phyloP scores from a whole-genome alignment of 2,113 vertebrate species.

The Bos javanicus region DNA sequence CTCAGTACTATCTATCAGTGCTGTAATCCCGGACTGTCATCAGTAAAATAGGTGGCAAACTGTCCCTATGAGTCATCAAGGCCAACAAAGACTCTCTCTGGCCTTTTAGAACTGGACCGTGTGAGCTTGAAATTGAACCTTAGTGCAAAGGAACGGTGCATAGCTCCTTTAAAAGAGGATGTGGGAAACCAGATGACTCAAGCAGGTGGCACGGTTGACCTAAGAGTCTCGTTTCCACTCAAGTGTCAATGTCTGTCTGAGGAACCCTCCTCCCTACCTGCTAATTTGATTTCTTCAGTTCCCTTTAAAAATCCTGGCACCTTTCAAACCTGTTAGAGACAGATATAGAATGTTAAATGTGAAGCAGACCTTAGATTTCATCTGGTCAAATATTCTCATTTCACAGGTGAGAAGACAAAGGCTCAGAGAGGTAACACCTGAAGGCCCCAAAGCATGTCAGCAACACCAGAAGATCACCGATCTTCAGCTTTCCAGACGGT shows the following conservation, averaged over 20 bases:
- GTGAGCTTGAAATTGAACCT: background rate
- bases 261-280: background rate
- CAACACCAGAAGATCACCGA: background rate
- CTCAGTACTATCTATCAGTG: background rate
- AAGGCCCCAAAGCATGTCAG: background rate
- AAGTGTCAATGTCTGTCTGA: background rate
- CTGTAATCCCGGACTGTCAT: background rate
- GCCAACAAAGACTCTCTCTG: background rate
- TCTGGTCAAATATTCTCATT: background rate
- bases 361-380: background rate
- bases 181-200: background rate
- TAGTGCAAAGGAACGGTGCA: rapidly evolving
- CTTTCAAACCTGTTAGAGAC: background rate
- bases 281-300: background rate
- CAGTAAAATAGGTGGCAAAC: background rate
- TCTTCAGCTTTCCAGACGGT: background rate
- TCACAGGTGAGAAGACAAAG: background rate
- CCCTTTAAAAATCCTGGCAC: background rate
- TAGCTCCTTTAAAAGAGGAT: constrained; percentile 45
- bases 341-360: background rate
- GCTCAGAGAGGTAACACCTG: background rate
- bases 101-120: background rate
- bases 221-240: background rate
- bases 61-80: background rate
- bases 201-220: background rate